Base-by-base conservation (phyloP, 2,888 invertebrate species). In the Diloba caeruleocephala region DNA sequence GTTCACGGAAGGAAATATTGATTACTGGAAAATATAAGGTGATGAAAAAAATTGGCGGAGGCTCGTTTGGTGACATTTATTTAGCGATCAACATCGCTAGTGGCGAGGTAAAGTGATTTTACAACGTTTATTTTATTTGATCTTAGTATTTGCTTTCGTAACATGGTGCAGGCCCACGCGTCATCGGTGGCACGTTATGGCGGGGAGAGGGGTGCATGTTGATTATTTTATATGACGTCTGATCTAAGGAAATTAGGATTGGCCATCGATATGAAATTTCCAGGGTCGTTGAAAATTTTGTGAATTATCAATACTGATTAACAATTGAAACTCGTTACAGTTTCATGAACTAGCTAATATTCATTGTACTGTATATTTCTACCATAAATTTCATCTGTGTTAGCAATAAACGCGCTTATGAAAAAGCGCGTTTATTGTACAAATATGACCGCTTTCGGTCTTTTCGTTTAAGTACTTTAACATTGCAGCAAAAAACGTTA, bases 51-150 rank as follows among this genome's bases (percentile, higher is more conserved):
- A 98, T 99, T 89, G 98, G 99, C 84, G 98, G 98, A 93, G 99
- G 99, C 76, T 99, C 99, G 48, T 99, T 99, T 93, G 99, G 99
- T 88, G 99, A 99, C 94, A 99, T 99, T 93, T 99, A 98, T 94
- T 95, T 99, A 89, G 99, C 98, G 83, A 97, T 98, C 94, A 98
- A 98, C 95, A 96, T 97, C 87, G 96, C 96, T 84, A 98, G 96
- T 95, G 98, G 98, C 91, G 98, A 98, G 96, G 97, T 97, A 94
- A 79, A 56, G 46, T 59, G 37, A 57, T 67, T n/a, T 52, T 57
- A 57, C 66, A 46, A 12, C 45, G 36, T 64, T 55, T 58, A 56
- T 41, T 56, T 60, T 52, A 61, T 57, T 59, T 61, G n/a, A 56
- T 50, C 4, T 56, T 23, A 38, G 36, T 56, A 46, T 57, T 31